Percentiles rank a stretch among this genome's conserved stretches.
Evolutionary conservation across 2,888 invertebrate species (phyloP).

Genomic region (Phlogophora meticulosa): DNA sequence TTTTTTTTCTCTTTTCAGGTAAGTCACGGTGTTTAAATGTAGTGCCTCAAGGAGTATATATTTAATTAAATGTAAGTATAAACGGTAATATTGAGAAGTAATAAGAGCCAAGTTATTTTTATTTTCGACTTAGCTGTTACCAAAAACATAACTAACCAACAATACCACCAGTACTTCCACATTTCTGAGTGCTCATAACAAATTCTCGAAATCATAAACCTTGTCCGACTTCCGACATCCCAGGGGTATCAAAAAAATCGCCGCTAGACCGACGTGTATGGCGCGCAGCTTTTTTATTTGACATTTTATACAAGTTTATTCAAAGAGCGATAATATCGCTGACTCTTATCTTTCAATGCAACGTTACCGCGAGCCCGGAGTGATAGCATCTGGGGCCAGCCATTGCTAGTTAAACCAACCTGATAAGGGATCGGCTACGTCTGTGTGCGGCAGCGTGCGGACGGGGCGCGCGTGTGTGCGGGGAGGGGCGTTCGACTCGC

Average conservation of each 20-base stretch:
- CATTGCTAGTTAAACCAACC: conserved; percentile 90
- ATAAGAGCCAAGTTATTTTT: neutral
- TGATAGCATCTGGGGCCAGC: conserved; percentile 90
- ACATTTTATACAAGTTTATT: conserved; percentile 91
- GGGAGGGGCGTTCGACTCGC: conserved; percentile 81
- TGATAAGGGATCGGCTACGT: conserved; percentile 87
- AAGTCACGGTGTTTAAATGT: conserved; percentile 42
- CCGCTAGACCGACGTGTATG: conserved; percentile 84
- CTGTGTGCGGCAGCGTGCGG: conserved; percentile 78
- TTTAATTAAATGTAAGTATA: conserved; percentile 32
- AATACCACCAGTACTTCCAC: conserved; percentile 39
- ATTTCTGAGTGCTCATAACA: conserved; percentile 60
- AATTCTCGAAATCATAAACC: conserved; percentile 57
- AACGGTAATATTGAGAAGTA: neutral
- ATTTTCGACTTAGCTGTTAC: too few relatives aligned
- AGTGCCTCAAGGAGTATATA: neutral
- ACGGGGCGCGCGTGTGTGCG: conserved; percentile 75
- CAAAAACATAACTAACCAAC: conserved; percentile 15
- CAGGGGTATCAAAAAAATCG: conserved; percentile 81
- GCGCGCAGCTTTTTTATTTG: conserved; percentile 89
- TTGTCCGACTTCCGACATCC: conserved; percentile 68
- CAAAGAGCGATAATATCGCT: conserved; percentile 90
- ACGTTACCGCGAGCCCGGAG: conserved; percentile 89
- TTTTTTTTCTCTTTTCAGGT: conserved; percentile 59
- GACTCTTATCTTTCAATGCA: conserved; percentile 91